Base-by-base conservation (phyloP, 2,113 vertebrate species). In the Cyprichromis sp. region DNA sequence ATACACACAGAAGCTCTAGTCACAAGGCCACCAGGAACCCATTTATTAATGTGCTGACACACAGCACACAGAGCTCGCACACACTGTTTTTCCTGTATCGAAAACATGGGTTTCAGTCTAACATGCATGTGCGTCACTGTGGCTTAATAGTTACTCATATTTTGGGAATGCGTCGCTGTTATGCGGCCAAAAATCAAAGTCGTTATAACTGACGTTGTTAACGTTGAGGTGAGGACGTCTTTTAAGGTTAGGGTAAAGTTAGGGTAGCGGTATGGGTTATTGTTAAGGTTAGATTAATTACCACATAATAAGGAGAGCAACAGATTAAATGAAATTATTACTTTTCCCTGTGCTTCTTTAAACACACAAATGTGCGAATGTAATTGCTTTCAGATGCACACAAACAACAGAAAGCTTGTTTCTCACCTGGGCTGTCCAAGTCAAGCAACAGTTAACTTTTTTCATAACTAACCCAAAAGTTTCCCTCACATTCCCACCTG, bases 1-100 rank as follows among this genome's bases (percentile, higher is more conserved):
- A 73, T 50, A 54, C 68, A 85, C 66, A 88, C 73, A 86, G 86
- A 81, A 87, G 88, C 86, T 81, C 24, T 66, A 91, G 76, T 89
- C 92, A 89, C 92, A 90, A 88, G 90, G 91, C 93, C 45, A 53
- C 90, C 84, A 90, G 92, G 87, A 93, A 93, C 63, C 55, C 83
- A 95, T 94, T 95, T 94, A 96, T 96, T 95, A 91, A 96, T 94
- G 86, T 90, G 83, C 91, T 89, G 89, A 91, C 90, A 92, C 82
- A 90, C 78, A 81, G 57, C 52, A 52, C 79, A 63, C 63, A 52
- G 16, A 52, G 76, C 90, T 81, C 76, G 14, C 12, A 14, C 87
- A 68, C 34, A 84, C 29, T 86, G 8, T 79, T 83, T 86, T 88
- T 81, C 38, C 59, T 88, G 24, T 55, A 85, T 84, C 14, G 55